Evolutionary conservation across 2,113 vertebrate genomes (phyloP).

Genomic region (Mobula hypostoma): DNA sequence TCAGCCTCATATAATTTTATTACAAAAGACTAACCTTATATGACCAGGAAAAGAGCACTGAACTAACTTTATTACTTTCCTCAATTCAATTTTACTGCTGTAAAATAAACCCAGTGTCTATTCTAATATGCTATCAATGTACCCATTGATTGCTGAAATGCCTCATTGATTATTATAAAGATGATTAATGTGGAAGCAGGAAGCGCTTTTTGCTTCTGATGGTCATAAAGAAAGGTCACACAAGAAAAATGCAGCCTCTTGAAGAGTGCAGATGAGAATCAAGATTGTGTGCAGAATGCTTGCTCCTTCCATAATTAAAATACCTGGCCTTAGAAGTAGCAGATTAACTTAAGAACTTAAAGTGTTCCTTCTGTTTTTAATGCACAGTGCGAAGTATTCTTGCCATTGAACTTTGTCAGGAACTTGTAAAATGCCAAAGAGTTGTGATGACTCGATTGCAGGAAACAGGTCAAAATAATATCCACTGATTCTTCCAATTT

Average conservation of each 20-base stretch:
- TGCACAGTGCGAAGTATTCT: neutral
- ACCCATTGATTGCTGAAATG: conserved; percentile 21
- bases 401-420: neutral
- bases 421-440: neutral
- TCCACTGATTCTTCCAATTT: neutral
- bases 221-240: conserved; percentile 18
- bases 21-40: neutral
- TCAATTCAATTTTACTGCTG: conserved; percentile 15
- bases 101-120: neutral
- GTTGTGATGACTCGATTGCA: neutral
- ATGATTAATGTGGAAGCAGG: conserved; percentile 23
- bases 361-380: neutral
- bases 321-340: neutral
- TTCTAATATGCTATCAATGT: neutral
- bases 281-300: neutral
- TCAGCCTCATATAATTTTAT: neutral
- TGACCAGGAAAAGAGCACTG: neutral
- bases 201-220: neutral
- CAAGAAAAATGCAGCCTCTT: neutral
- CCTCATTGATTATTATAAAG: neutral
- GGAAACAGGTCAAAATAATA: neutral
- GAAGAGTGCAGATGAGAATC: neutral
- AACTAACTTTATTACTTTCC: neutral
- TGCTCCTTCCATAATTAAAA: conserved; percentile 1
- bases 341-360: neutral